Base-by-base conservation (phyloP, 2,797 vertebrate genomes). In the Mormyrops attenuatus region DNA sequence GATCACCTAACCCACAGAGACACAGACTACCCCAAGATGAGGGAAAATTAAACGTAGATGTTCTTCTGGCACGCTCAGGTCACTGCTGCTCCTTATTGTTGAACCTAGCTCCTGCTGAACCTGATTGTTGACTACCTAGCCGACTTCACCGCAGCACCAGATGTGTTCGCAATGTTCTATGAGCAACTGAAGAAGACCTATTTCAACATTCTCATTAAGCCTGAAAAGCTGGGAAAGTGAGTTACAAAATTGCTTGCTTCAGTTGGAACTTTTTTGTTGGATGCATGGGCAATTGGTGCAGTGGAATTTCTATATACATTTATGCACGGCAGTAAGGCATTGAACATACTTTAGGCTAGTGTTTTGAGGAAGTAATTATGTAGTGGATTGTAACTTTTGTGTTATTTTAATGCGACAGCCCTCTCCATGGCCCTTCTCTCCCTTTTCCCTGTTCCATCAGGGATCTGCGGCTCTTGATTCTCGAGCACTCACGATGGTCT, bases 101-200 rank as follows among this genome's bases (percentile, higher is more conserved):
- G 66, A 8, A 91, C 92, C 2, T 93, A 99, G 98, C 95, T 99
- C 89, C 95, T 99, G 0, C 94, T 98, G 92, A 96, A 96, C 91
- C 96, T 98, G 89, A 97, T 99, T 89, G 96, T 99, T 22, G 97
- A 98, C 92, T 95, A 99, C 92, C 93, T 99, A 94, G 93, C 97
- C 0, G 95, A 97, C 92, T 99, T 99, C 95, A 96, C 89, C 86
- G 95, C 97, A 0, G 95, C 97, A 73, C 95, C 95, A 2, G 96
- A 96, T 0, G 98, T 99, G 87, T 98, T 98, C 92, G 92, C 94
- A 89, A 99, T 99, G 98, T 99, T 99, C 92, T 94, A 93, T 0
- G 97, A 99, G 91, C 98, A 99, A 93, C 93, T 99, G 92, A 99
- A 98, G 95, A 99, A 99, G 91, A 97, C 96, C 0, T 99, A 99